These are phyloP conservation scores for Syngnathus rostellatus DNA, from an alignment of 2,797 vertebrate species.

Conservation along the genomic window DNA sequence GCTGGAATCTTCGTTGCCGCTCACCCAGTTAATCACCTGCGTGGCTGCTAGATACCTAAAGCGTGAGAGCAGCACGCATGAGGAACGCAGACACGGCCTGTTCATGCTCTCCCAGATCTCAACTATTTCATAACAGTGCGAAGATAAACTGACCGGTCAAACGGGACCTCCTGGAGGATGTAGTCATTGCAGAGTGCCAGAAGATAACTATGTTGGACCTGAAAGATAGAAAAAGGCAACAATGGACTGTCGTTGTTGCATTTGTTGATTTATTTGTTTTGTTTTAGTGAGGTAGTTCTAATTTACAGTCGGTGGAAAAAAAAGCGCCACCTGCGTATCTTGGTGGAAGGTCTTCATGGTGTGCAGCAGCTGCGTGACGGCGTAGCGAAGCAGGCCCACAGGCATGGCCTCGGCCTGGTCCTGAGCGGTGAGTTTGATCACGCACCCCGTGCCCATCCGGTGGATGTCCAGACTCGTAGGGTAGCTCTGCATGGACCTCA, in stretches of 20 bases:
- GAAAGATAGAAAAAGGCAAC: conserved; percentile 13
- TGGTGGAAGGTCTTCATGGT: conserved; percentile 88
- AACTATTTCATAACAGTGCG: background rate
- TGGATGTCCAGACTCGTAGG: conserved; percentile 79
- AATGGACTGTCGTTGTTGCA: background rate
- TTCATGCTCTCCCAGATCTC: too few relatives aligned
- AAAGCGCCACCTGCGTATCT: conserved; percentile 76
- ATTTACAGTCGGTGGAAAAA: too few relatives aligned
- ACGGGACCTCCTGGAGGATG: conserved; percentile 89
- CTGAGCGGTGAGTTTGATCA: conserved; percentile 85
- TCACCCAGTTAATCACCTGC: conserved; percentile 90
- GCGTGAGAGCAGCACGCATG: conserved; percentile 16
- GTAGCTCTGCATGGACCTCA: conserved; percentile 82
- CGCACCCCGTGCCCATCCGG: conserved; percentile 81
- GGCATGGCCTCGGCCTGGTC: conserved; percentile 80
- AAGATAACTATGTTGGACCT: conserved; percentile 93
- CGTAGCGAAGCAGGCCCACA: conserved; percentile 75
- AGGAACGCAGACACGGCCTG: conserved; percentile 11
- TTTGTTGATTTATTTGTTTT: background rate
- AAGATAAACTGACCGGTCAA: conserved; percentile 78
- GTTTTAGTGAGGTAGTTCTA: background rate
- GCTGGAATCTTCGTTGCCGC: conserved; percentile 82
- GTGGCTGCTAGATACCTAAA: conserved; percentile 85
- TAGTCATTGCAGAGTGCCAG: conserved; percentile 88
- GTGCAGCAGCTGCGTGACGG: conserved; percentile 76